phyloP scores from a whole-genome alignment of 1,140 invertebrate species.

The Theocolax elegans region DNA sequence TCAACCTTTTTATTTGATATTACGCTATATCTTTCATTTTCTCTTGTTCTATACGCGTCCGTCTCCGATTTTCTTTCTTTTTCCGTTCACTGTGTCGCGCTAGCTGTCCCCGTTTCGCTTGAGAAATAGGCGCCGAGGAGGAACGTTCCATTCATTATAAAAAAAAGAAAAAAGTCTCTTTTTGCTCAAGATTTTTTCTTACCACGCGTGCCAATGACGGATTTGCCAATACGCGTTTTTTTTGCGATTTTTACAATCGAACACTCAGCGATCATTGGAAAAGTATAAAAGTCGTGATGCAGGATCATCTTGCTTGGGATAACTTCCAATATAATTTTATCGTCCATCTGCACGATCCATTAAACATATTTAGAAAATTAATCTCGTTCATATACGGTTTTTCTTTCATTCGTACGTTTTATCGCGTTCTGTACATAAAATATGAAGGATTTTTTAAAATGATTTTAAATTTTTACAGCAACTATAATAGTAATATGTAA shows the following conservation, averaged over 20 bases:
- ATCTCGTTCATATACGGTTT: too few species aligned
- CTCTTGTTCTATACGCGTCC: not conserved
- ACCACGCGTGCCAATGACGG: not conserved
- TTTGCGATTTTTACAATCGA: not conserved
- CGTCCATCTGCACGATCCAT: too few species aligned
- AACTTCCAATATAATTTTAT: not conserved
- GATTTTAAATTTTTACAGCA: too few species aligned
- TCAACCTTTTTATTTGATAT: not conserved
- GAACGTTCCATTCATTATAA: constrained; percentile 19
- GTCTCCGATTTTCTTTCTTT: not conserved
- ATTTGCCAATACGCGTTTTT: too few species aligned
- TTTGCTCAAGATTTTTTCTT: not conserved
- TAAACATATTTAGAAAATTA: too few species aligned
- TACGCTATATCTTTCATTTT: not conserved
- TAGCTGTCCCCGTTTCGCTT: constrained; percentile 34
- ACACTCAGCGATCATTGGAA: not conserved
- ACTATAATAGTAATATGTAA: too few species aligned
- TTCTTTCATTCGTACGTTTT: too few species aligned
- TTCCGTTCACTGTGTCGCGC: constrained; percentile 24
- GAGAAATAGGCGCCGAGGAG: constrained; percentile 31
- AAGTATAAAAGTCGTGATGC: not conserved
- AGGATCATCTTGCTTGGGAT: not conserved
- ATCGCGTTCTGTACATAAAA: too few species aligned
- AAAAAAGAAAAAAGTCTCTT: constrained; percentile 9
- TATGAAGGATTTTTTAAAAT: too few species aligned